Evolutionary conservation across 2,113 vertebrate genomes (phyloP), one percentile per base, ranked within the genome.

Genomic region (Aythya baeri): DNA sequence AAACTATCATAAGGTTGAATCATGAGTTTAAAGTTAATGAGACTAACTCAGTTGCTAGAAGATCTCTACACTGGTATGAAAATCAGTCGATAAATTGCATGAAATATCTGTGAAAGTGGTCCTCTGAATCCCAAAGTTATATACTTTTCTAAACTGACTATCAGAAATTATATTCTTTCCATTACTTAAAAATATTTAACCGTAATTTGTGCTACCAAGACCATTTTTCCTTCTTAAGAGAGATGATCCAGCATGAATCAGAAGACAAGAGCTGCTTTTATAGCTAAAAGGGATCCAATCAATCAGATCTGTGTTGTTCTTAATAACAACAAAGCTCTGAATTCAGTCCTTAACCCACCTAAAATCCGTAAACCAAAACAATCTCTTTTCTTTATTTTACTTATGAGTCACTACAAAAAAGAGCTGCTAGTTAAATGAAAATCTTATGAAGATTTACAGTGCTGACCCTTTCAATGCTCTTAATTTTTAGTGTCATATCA

Each of bases 21-120:
- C 50, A 92, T 11, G n/a, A 94, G 85, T 88, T 85, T 79, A 59
- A 91, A 96, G 74, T 89, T 88, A 94, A 92, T 85, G 81, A 92
- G 49, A 75, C 15, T 9, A 67, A 41, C 46, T 87, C 58, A 89
- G 44, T 32, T 71, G 50, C 82, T 92, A 76, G 43, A 73, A 85
- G 81, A 91, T 21, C 75, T 74, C 32, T 55, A 66, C 0, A 2
- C 46, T 91, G 52, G 52, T 77, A 78, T 11, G 50, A 89, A 71
- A 38, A 74, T 52, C 16, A 55, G 74, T 4, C 90, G 89, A 85
- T 80, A 55, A 75, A 93, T 50, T 22, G 10, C 54, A 82, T 86
- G 78, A 89, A 91, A 70, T 93, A 89, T 44, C 61, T 84, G 61
- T 71, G n/a, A 83, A 91, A 91, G 43, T 22, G 46, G 89, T 85